phyloP scores from a whole-genome alignment of 2,888 invertebrate genomes.

The Argyra leucocephala region DNA sequence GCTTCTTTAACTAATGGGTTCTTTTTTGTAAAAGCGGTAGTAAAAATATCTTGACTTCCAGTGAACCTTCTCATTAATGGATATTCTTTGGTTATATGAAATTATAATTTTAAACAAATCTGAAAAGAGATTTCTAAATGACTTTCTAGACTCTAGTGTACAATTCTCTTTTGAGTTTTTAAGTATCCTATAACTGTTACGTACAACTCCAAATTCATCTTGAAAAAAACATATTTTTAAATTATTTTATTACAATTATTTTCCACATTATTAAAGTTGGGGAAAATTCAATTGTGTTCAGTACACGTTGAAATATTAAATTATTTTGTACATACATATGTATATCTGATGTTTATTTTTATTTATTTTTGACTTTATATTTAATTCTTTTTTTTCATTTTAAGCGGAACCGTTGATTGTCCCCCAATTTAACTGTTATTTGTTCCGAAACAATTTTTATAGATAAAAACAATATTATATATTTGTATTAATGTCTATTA shows the following conservation, averaged over 20 bases:
- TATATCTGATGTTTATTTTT: background rate
- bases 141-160: too few relatives aligned
- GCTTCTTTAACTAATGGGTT: too few relatives aligned
- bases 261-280: background rate
- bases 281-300: background rate
- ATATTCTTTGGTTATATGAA: too few relatives aligned
- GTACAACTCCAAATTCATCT: background rate
- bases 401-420: background rate
- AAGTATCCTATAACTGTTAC: background rate
- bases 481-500: too few relatives aligned
- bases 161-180: too few relatives aligned
- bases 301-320: background rate
- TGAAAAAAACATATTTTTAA: background rate
- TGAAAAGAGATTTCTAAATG: too few relatives aligned
- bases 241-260: too few relatives aligned
- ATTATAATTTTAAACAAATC: too few relatives aligned
- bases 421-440: conserved; percentile 6
- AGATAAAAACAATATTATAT: too few relatives aligned
- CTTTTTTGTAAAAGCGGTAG: too few relatives aligned
- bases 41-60: too few relatives aligned
- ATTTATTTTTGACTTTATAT: background rate
- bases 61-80: too few relatives aligned
- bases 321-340: background rate
- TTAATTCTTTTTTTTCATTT: background rate
- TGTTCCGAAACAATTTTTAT: background rate